phyloP scores from a whole-genome alignment of 2,797 vertebrate species.

The Siniperca scherzeri region DNA sequence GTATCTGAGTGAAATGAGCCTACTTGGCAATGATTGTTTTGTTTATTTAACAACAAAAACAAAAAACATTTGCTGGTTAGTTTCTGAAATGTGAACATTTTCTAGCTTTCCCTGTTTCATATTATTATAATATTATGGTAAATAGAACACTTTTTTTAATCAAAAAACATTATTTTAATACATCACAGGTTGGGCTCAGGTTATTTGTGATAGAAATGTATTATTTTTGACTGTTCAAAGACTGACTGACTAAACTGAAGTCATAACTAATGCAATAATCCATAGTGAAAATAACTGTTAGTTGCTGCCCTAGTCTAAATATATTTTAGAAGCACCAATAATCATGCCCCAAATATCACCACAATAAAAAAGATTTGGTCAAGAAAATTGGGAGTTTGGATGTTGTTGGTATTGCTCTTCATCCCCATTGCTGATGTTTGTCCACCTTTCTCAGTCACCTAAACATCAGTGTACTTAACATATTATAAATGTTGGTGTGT shows the following conservation, averaged over 20 bases:
- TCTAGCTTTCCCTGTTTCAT: neutral
- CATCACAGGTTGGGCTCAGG: neutral
- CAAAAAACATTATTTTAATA: neutral
- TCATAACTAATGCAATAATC: neutral
- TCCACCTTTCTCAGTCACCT: neutral
- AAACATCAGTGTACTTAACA: neutral
- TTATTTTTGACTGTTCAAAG: neutral
- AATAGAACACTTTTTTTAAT: neutral
- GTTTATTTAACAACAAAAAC: neutral
- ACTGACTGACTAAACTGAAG: neutral
- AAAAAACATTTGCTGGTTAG: neutral
- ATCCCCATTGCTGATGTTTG: neutral
- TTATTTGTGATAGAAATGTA: neutral
- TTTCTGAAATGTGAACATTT: neutral
- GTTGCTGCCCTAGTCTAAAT: neutral
- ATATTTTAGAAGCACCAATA: neutral
- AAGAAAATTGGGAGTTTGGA: neutral
- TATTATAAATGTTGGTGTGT: constrained; percentile 3
- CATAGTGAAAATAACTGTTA: neutral
- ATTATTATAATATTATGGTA: neutral
- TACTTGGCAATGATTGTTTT: neutral
- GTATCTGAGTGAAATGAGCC: neutral
- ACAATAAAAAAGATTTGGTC: neutral
- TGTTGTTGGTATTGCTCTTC: neutral
- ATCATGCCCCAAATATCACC: neutral